phyloP scores from a whole-genome alignment of 2,797 vertebrate species.

The Hirundo rustica region DNA sequence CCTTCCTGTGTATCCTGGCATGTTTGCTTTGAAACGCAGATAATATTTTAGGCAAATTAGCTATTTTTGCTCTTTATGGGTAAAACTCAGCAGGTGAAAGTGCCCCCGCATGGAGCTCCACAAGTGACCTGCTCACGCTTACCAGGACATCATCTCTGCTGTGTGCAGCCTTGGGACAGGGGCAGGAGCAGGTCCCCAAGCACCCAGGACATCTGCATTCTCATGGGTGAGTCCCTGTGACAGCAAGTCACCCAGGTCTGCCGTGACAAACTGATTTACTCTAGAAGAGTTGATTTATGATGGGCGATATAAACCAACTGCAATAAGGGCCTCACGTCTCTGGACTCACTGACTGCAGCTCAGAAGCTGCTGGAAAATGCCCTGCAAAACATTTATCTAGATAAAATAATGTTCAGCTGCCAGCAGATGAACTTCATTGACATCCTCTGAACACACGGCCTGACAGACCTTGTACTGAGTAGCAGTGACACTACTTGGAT shows the following conservation, averaged over 20 bases:
- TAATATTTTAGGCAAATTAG: background rate
- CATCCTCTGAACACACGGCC: background rate
- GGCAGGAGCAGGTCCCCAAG: background rate
- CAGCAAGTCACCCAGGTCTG: background rate
- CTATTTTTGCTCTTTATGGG: background rate
- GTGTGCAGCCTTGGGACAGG: fast-evolving
- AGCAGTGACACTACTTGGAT: background rate
- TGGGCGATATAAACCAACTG: background rate
- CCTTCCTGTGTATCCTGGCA: background rate
- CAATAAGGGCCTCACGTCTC: background rate
- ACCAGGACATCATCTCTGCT: background rate
- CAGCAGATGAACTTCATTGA: background rate
- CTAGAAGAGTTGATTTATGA: background rate
- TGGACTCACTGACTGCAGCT: background rate
- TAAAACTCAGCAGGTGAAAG: background rate
- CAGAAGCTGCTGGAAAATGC: conserved; percentile 24
- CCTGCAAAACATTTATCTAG: conserved; percentile 5
- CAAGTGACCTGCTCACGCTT: background rate
- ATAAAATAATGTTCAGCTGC: background rate
- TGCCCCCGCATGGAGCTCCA: background rate
- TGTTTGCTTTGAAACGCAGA: background rate
- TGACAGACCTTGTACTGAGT: background rate
- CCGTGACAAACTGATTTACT: background rate
- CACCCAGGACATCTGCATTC: background rate
- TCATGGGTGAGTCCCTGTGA: background rate